Conservation (phyloP, 2,797 vertebrate species). For the Melanotaenia pygmaea region DNA sequence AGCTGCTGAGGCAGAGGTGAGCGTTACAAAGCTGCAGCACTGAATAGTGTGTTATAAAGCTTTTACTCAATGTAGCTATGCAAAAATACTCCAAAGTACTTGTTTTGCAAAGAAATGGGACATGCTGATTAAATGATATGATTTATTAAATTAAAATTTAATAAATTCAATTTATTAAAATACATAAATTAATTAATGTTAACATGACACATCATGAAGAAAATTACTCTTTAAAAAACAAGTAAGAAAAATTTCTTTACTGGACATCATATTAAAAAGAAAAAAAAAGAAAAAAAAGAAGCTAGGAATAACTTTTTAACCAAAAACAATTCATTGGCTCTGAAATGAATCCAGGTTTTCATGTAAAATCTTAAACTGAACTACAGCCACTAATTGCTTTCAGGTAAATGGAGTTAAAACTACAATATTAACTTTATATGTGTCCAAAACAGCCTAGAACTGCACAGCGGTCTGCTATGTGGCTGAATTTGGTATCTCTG, state of each 20-base stretch:
- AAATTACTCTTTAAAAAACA: background rate
- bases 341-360: background rate
- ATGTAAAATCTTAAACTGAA: background rate
- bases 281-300: too few species aligned
- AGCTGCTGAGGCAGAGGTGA: conserved; percentile 20
- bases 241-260: background rate
- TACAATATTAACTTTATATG: background rate
- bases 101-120: background rate
- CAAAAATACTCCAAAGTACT: background rate
- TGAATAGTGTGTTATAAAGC: background rate
- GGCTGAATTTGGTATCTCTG: conserved; percentile 13
- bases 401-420: background rate
- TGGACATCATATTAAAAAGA: too few species aligned
- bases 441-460: too few species aligned
- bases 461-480: conserved; percentile 1
- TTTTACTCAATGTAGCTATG: background rate
- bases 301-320: too few species aligned
- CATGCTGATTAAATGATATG: background rate
- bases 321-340: too few species aligned
- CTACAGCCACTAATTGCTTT: background rate
- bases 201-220: background rate
- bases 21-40: background rate
- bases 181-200: background rate
- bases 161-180: too few species aligned
- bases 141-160: too few species aligned